These are phyloP conservation scores for Bimastos eiseni DNA, from an alignment of 2,888 invertebrate genomes.

Conservation along the genomic window DNA sequence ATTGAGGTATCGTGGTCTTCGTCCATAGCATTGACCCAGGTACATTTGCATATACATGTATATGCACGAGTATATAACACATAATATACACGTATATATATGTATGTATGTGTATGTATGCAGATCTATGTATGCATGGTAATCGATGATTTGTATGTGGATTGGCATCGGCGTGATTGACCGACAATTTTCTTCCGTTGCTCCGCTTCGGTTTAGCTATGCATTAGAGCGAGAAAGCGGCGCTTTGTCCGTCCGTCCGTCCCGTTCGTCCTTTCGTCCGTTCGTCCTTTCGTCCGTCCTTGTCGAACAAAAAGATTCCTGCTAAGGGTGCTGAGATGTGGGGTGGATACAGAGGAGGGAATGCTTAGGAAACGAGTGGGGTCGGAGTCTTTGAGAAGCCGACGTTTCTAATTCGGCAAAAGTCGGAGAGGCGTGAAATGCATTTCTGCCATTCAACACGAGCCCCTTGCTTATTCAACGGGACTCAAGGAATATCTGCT, in stretches of 20 bases:
- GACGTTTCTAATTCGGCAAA: not conserved
- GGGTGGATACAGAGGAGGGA: too few relatives aligned
- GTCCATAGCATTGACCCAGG: too few relatives aligned
- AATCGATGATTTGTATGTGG: not conserved
- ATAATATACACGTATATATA: too few relatives aligned
- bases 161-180: not conserved
- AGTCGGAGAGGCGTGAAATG: not conserved
- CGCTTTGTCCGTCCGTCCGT: not conserved
- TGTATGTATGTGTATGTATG: too few relatives aligned
- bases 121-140: not conserved
- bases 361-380: not conserved
- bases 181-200: not conserved
- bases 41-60: too few relatives aligned
- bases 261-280: not conserved
- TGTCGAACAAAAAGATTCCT: not conserved
- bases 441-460: conserved; percentile 1
- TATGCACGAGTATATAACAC: too few relatives aligned
- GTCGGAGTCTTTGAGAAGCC: not conserved
- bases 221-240: not conserved
- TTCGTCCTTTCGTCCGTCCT: not conserved
- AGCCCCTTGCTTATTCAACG: not conserved
- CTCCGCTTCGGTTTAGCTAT: not conserved
- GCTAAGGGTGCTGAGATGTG: not conserved
- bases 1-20: too few relatives aligned
- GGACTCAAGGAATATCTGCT: not conserved